These are phyloP conservation scores for Zootermopsis nevadensis DNA, from an alignment of 2,888 invertebrate species.

Conservation along the genomic window DNA sequence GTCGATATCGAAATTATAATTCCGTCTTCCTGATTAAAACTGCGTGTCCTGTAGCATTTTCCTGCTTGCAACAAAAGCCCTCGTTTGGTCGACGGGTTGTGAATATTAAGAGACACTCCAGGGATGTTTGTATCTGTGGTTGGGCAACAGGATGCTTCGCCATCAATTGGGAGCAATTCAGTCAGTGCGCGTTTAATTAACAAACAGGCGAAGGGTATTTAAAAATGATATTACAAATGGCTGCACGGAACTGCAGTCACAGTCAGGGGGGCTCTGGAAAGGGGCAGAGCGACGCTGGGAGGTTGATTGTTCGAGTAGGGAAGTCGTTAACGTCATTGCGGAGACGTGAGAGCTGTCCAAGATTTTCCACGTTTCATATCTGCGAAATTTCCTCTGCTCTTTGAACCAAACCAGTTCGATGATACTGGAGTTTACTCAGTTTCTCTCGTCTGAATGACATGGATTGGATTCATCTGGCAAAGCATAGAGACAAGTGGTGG, in stretches of 20 bases:
- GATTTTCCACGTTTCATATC: too few relatives aligned
- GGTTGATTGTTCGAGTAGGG: too few relatives aligned
- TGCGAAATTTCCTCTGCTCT: too few relatives aligned
- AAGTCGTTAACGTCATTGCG: too few relatives aligned
- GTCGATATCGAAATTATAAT: neutral
- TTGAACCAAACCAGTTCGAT: too few relatives aligned
- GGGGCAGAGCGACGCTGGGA: too few relatives aligned
- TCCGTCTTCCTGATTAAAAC: conserved; percentile 1
- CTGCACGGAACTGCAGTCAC: neutral
- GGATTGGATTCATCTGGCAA: too few relatives aligned
- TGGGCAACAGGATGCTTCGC: conserved; percentile 28
- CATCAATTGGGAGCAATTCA: conserved; percentile 23
- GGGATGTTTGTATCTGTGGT: neutral
- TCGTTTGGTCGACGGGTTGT: neutral
- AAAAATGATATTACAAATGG: neutral
- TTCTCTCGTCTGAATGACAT: too few relatives aligned
- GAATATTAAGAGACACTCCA: neutral
- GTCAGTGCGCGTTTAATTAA: conserved; percentile 19
- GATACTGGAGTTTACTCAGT: too few relatives aligned
- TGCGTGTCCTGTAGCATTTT: neutral
- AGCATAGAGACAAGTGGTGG: too few relatives aligned
- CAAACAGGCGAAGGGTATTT: conserved; percentile 11
- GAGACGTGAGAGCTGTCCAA: too few relatives aligned
- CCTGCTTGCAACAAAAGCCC: neutral
- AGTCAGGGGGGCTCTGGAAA: neutral